Evolutionary conservation across 2,797 vertebrate genomes (phyloP), one percentile per base, ranked within the genome.

Genomic region (Miichthys miiuy): DNA sequence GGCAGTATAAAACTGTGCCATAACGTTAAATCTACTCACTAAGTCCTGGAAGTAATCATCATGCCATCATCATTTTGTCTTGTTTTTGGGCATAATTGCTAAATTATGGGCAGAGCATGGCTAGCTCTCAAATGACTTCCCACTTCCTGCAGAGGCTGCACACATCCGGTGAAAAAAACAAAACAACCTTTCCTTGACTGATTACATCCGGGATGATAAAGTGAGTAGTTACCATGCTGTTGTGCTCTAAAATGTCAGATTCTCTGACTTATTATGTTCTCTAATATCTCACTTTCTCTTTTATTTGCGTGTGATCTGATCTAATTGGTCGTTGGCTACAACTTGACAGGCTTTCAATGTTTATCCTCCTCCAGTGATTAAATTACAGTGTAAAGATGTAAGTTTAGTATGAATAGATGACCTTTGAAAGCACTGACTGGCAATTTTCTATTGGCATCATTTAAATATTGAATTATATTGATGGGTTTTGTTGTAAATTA

Each of bases 111-210:
- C 38, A 68, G 62, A 46, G 18, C 66, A 68, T 34, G 23, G 23
- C 73, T 58, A 44, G 20, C 16, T 78, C 16, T 74, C 46, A 57
- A 73, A 73, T 76, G 54, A 27, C 51, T n/a, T 50, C 44, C 51
- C 25, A 55, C 69, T 69, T 79, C 38, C 65, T 73, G 56, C 51
- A 69, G 44, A 69, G 18, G 27, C 51, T 41, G 54, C 50, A 63
- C 21, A 72, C 50, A 51, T 48, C 20, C 0, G 2, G 54, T 3
- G 21, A 14, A 12, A 50, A 55, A 51, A 74, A 50, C 47, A 74
- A 34, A 34, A 8, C 21, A 66, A 30, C 10, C 7, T 6, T 50
- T 38, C 52, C 30, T 62, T 30, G 46, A 68, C 34, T 75, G 38
- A 79, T 70, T 17, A 2, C 48, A n/a, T 41, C 16, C 14, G 17